Conservation (phyloP, 2,888 invertebrate species). For the Caenorhabditis wallacei region DNA sequence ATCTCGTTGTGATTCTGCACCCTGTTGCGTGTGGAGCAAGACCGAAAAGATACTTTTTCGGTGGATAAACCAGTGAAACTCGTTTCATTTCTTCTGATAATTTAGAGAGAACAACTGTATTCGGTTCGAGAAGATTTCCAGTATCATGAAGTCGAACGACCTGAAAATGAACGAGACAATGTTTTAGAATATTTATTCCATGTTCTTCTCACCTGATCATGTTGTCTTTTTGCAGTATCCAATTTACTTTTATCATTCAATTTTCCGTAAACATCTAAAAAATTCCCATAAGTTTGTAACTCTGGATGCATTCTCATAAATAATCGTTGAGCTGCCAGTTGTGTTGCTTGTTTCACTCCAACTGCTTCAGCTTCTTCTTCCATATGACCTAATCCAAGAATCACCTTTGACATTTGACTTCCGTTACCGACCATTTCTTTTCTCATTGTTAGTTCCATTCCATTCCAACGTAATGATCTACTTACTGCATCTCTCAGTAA, state of each 20-base stretch:
- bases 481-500: slow-evolving; percentile 52
- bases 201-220: slow-evolving; percentile 65
- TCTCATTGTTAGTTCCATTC: slow-evolving; percentile 28
- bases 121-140: slow-evolving; percentile 86
- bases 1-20: not conserved
- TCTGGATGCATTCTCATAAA: slow-evolving; percentile 93
- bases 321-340: slow-evolving; percentile 95
- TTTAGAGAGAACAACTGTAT: slow-evolving; percentile 92
- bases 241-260: slow-evolving; percentile 88
- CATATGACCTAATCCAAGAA: slow-evolving; percentile 86
- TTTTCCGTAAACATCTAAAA: slow-evolving; percentile 91
- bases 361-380: slow-evolving; percentile 87
- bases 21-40: slow-evolving; percentile 7
- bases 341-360: slow-evolving; percentile 97
- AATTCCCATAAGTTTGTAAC: slow-evolving; percentile 92
- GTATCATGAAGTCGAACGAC: slow-evolving; percentile 65
- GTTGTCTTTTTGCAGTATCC: slow-evolving; percentile 59
- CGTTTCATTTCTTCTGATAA: slow-evolving; percentile 89
- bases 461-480: slow-evolving; percentile 61
- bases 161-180: slow-evolving; percentile 37
- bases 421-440: slow-evolving; percentile 56
- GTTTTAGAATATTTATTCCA: too few species aligned
- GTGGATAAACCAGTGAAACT: slow-evolving; percentile 9
- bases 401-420: slow-evolving; percentile 39
- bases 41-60: slow-evolving; percentile 46